Evolutionary conservation across 2,888 invertebrate species (phyloP), one percentile per base, ranked within the genome.

Genomic region (Drosophila gaucha): DNA sequence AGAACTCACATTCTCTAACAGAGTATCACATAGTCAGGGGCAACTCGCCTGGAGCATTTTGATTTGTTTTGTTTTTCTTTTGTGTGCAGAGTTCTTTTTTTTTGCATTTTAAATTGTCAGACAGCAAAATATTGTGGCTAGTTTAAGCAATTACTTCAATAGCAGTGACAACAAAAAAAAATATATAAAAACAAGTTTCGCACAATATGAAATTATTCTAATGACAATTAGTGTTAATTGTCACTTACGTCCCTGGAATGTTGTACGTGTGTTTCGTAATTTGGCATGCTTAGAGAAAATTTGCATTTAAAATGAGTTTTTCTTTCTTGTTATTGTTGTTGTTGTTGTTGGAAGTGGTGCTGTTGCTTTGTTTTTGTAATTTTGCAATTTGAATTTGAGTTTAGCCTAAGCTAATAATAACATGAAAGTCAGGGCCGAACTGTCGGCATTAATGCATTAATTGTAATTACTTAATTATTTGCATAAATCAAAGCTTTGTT

Each of bases 201-300:
- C 54, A 79, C 79, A 80, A 85, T 85, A 85, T 82, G 75, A 87
- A 87, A 84, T 85, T 85, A 86, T 87, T 79, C 79, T 84, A 84
- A 84, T 84, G 86, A 79, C 87, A 87, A 84, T 84, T 84, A 87
- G 84, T 86, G 88, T 84, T 84, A 87, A 84, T 84, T 84, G 84
- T 87, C 84, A 86, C 88, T 84, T 84, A 78, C 70, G 67, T 74
- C 35, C 31, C 46, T 20, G 67, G 60, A 79, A 82, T 83, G 69
- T 50, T 63, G 43, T 60, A 62, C 57, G 74, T 72, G 77, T 70
- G 59, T 62, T 80, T 86, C 83, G 64, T 75, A 83, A 80, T 80
- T 69, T 77, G 62, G 58, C 51, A 56, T 76, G 76, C 73, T 74
- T 72, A 69, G 64, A 55, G 59, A 35, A 86, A 77, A 85, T 84